Conservation (phyloP, 2,113 vertebrate species). For the Podocnemis expansa region DNA sequence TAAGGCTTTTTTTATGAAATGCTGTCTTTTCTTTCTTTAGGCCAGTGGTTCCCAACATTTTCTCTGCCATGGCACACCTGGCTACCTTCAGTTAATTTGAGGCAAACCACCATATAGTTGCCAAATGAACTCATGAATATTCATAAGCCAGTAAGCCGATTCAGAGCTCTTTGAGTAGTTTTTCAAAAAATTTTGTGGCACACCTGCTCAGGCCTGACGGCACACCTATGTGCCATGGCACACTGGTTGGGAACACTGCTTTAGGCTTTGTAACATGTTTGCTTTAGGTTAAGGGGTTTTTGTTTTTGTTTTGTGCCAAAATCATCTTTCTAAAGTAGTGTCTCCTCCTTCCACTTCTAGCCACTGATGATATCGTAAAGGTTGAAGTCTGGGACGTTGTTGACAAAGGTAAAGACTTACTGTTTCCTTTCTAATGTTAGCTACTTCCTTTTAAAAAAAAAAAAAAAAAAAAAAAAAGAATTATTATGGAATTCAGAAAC, state of each 20-base stretch:
- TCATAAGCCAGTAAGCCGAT: no score
- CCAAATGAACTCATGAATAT: no score
- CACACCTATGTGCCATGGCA: no score
- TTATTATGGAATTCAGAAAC: not conserved
- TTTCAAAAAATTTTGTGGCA: no score
- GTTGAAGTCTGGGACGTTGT: constrained; percentile 99
- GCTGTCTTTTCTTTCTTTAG: not conserved
- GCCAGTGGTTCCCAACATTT: no score
- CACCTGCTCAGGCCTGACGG: no score
- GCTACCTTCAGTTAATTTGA: no score
- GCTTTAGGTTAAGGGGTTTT: not conserved
- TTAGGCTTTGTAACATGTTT: not conserved
- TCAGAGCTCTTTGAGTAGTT: no score
- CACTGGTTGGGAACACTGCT: no score
- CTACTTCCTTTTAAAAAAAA: not conserved
- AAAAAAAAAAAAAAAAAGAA: not conserved
- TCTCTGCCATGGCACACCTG: no score
- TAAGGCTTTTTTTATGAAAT: not conserved
- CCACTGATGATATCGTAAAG: constrained; percentile 97
- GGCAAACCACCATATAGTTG: no score
- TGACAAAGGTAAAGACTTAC: constrained; percentile 90
- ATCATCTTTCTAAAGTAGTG: not conserved
- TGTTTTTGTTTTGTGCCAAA: not conserved
- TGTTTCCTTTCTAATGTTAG: not conserved
- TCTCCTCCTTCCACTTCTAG: constrained; percentile 72